Evolutionary conservation across 2,113 vertebrate species (phyloP).

Genomic region (Cavia porcellus): DNA sequence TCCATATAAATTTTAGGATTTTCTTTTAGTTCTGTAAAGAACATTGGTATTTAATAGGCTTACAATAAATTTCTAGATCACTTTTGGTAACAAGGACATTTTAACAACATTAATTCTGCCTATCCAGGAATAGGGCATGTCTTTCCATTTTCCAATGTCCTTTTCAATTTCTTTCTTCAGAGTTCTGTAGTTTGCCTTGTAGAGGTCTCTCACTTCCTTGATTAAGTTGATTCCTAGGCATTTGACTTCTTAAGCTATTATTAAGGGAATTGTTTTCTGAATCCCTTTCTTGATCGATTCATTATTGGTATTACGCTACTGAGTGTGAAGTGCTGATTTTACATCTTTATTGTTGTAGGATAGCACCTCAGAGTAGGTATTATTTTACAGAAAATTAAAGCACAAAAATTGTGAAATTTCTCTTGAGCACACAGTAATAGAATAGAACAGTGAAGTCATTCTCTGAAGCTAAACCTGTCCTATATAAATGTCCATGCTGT

Average conservation of each 20-base stretch:
- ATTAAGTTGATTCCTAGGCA: background rate
- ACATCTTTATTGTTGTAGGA: background rate
- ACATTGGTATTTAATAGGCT: background rate
- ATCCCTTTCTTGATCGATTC: background rate
- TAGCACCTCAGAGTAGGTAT: background rate
- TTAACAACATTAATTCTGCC: background rate
- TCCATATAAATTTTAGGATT: background rate
- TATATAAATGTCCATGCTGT: background rate
- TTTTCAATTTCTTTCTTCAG: background rate
- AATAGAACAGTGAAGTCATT: background rate
- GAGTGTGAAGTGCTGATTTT: background rate
- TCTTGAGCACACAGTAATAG: background rate
- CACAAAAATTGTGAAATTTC: background rate
- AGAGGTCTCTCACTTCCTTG: background rate
- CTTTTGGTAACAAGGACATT: background rate
- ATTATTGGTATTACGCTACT: background rate
- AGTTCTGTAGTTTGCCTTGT: background rate
- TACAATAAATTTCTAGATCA: background rate
- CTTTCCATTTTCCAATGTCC: background rate
- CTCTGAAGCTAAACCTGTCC: background rate
- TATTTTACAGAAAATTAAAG: conserved; percentile 28
- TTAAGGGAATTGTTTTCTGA: background rate
- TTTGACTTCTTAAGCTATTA: background rate
- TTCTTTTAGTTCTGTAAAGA: background rate
- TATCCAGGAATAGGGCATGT: background rate